Evolutionary conservation across 2,888 invertebrate genomes (phyloP).

Genomic region (Nephrotoma guestfalica): DNA sequence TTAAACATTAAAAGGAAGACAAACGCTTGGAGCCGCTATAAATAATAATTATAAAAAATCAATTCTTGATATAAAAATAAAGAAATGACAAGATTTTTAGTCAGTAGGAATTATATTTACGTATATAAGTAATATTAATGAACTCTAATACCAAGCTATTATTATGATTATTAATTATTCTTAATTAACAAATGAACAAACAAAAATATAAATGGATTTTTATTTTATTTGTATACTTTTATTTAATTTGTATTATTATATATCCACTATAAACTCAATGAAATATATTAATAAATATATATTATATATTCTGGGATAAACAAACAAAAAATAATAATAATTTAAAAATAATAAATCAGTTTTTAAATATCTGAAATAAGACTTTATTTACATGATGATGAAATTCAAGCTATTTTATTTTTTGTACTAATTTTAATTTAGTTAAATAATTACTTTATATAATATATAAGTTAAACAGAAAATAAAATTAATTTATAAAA

Average conservation of each 20-base stretch:
- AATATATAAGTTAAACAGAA: background rate
- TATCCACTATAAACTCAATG: background rate
- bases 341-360: background rate
- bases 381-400: background rate
- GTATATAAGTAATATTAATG: constrained; percentile 17
- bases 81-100: constrained; percentile 11
- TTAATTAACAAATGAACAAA: constrained; percentile 4
- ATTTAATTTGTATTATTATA: background rate
- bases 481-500: background rate
- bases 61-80: constrained; percentile 3
- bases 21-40: background rate
- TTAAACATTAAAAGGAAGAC: background rate
- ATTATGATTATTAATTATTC: constrained; percentile 9
- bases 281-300: background rate
- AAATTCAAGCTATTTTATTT: background rate
- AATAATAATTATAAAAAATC: constrained; percentile 6
- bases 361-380: background rate
- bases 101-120: constrained; percentile 16
- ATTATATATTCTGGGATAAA: background rate
- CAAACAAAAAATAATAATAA: background rate
- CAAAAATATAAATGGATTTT: constrained; percentile 7
- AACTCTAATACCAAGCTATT: constrained; percentile 15
- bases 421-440: background rate
- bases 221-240: background rate
- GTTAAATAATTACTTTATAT: background rate